Percentiles rank a stretch among this genome's conserved stretches.
Evolutionary conservation across 2,113 vertebrate species (phyloP).

Genomic region (Hemibates koningsi): DNA sequence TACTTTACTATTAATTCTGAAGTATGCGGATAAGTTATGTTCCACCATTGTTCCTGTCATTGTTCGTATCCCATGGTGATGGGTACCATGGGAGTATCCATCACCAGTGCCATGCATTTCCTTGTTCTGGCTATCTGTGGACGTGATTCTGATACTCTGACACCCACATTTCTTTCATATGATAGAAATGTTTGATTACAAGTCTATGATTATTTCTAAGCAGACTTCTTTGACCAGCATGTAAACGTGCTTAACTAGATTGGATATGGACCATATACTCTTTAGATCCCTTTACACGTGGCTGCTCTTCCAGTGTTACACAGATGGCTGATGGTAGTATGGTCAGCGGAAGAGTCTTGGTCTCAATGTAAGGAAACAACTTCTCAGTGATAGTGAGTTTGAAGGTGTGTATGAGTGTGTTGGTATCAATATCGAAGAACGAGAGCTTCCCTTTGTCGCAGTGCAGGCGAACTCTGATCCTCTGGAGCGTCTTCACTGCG

Average conservation of each 20-base stretch:
- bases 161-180: not conserved
- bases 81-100: no score
- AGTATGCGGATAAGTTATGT: not conserved
- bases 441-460: not conserved
- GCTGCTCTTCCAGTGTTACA: not conserved
- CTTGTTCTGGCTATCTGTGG: no score
- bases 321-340: not conserved
- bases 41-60: not conserved
- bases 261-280: not conserved
- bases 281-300: not conserved
- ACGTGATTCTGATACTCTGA: not conserved
- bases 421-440: not conserved
- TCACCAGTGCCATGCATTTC: no score
- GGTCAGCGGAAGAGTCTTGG: not conserved
- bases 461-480: not conserved
- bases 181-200: not conserved
- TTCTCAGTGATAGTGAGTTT: not conserved
- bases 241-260: not conserved
- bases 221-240: not conserved
- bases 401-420: not conserved
- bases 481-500: not conserved
- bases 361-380: not conserved
- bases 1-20: accelerated
- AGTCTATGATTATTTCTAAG: not conserved
- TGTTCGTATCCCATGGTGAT: not conserved